A percentile compares a stretch with the other conserved stretches of the same genome.
phyloP scores from a whole-genome alignment of 2,888 invertebrate species.

The Ormyrus pomaceus region DNA sequence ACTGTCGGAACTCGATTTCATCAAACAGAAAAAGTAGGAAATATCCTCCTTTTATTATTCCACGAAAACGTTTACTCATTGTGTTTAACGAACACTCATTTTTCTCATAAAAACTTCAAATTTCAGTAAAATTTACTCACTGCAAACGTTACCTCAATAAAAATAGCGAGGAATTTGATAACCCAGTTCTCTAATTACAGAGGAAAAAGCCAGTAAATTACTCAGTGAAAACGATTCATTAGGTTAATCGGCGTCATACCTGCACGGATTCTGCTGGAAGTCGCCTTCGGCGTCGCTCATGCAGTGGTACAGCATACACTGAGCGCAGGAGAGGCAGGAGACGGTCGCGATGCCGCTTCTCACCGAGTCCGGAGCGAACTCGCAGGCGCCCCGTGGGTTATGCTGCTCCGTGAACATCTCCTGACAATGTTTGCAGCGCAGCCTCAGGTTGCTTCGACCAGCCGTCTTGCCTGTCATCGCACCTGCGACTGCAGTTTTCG shows the following conservation, averaged over 20 bases:
- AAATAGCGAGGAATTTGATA: too few species aligned
- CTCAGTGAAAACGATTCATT: too few species aligned
- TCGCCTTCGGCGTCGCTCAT: constrained; percentile 94
- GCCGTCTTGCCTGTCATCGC: constrained; percentile 29
- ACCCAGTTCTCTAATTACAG: too few species aligned
- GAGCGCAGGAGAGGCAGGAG: constrained; percentile 91
- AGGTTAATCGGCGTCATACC: constrained; percentile 66
- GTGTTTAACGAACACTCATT: too few species aligned
- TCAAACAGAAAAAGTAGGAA: too few species aligned
- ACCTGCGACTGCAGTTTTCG: constrained; percentile 26
- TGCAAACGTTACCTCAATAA: too few species aligned
- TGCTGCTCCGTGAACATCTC: constrained; percentile 89
- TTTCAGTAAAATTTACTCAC: too few species aligned
- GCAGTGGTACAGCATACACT: constrained; percentile 95
- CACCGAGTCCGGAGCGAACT: constrained; percentile 91
- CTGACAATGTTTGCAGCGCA: constrained; percentile 84
- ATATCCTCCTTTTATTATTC: too few species aligned
- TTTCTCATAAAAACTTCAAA: too few species aligned
- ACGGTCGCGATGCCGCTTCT: constrained; percentile 87
- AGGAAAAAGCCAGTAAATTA: too few species aligned
- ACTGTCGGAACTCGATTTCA: too few species aligned
- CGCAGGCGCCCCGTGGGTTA: constrained; percentile 91
- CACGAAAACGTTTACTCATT: too few species aligned
- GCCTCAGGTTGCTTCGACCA: constrained; percentile 71
- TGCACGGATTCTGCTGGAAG: constrained; percentile 89